A percentile compares a stretch with the other conserved stretches of the same genome.
These are phyloP conservation scores for Melanerpes formicivorus DNA, from an alignment of 2,113 vertebrate species.

Conservation along the genomic window DNA sequence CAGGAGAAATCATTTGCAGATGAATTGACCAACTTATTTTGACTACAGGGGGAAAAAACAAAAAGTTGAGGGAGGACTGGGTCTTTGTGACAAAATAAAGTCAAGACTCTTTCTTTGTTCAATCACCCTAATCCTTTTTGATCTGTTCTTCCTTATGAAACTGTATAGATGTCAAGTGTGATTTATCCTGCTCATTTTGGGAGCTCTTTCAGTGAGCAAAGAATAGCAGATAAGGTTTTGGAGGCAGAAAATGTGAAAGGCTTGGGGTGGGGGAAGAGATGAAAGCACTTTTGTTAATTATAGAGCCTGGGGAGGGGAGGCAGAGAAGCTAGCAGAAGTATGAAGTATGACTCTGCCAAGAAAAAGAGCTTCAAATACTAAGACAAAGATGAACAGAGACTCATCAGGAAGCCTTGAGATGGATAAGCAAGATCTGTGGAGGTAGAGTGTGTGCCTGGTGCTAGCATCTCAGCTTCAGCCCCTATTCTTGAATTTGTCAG, in stretches of 20 bases:
- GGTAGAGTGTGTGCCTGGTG: not conserved
- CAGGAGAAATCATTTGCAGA: not conserved
- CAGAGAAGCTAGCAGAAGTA: not conserved
- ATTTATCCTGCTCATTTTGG: not conserved
- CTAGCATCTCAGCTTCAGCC: not conserved
- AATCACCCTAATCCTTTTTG: slow-evolving; percentile 27
- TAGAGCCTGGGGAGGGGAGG: not conserved
- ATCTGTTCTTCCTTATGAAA: slow-evolving; percentile 22
- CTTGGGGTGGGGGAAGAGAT: not conserved
- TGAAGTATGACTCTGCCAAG: not conserved
- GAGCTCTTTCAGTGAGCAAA: not conserved
- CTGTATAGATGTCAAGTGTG: not conserved
- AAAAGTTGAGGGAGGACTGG: not conserved
- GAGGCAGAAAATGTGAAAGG: not conserved
- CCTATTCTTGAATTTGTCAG: not conserved
- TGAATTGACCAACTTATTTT: not conserved
- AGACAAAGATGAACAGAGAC: not conserved
- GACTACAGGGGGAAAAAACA: not conserved
- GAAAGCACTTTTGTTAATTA: slow-evolving; percentile 1
- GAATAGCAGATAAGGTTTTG: not conserved
- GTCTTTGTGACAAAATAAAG: not conserved
- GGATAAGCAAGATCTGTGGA: not conserved
- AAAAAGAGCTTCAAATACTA: not conserved
- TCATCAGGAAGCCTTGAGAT: not conserved
- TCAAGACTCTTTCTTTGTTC: not conserved